A percentile compares a stretch with the other conserved stretches of the same genome.
Evolutionary conservation across 2,797 vertebrate genomes (phyloP).

Genomic region (Monodelphis domestica): DNA sequence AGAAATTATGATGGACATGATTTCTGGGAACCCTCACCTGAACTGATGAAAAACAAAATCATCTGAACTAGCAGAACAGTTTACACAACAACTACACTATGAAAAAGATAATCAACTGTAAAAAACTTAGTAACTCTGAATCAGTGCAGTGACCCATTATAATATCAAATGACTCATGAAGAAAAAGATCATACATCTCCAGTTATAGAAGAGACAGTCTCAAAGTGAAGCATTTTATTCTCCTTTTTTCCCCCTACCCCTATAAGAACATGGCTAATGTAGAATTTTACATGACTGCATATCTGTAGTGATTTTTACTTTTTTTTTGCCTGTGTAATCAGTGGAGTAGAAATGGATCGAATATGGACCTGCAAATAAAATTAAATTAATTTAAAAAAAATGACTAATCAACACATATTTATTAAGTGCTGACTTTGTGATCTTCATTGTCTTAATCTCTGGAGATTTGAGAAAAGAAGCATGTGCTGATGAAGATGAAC

Average conservation of each 20-base stretch:
- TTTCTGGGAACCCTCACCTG: neutral
- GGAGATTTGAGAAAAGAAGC: neutral
- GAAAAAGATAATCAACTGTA: neutral
- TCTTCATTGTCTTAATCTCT: neutral
- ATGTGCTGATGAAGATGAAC: neutral
- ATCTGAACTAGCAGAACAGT: neutral
- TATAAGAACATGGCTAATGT: too few species aligned
- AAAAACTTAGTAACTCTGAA: neutral
- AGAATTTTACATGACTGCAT: too few species aligned
- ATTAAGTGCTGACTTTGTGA: neutral
- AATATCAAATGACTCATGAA: neutral
- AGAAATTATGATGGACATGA: neutral
- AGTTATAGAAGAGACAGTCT: neutral
- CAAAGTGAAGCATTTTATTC: neutral
- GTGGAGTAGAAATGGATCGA: neutral
- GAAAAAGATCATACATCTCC: neutral
- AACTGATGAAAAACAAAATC: neutral
- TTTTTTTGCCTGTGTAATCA: neutral
- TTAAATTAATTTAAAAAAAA: neutral
- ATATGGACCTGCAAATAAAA: neutral
- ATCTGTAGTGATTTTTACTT: neutral
- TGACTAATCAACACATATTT: neutral
- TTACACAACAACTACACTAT: neutral
- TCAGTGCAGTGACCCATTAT: neutral
- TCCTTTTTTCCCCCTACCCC: neutral